These are phyloP conservation scores for Siderastrea radians DNA, from an alignment of 92 coral and sea anemone species.

Conservation along the genomic window DNA sequence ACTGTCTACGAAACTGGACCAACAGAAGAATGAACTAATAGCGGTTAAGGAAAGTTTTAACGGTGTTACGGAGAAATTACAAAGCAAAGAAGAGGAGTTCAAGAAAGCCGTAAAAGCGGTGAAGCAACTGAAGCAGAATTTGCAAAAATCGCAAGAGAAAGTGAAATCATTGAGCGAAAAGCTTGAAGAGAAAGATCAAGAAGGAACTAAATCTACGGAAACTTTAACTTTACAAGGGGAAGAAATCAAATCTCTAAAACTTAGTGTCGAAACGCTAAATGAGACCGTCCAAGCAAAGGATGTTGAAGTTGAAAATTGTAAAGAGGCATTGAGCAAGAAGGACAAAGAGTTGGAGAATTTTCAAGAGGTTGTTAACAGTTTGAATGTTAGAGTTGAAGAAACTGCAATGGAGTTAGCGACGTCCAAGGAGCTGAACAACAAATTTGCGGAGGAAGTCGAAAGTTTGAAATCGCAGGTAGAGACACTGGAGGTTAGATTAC, in stretches of 20 bases:
- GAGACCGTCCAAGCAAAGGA: constrained; percentile 58
- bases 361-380: constrained; percentile 62
- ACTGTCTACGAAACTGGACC: constrained; percentile 37
- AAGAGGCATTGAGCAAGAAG: constrained; percentile 40
- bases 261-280: constrained; percentile 45
- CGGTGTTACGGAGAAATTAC: constrained; percentile 69
- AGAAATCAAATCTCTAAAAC: constrained; percentile 55
- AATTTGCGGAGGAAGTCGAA: constrained; percentile 63
- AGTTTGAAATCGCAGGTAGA: constrained; percentile 59
- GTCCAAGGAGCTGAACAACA: constrained; percentile 54
- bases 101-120: constrained; percentile 65
- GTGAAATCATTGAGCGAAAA: constrained; percentile 53
- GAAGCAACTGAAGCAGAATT: constrained; percentile 68
- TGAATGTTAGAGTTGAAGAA: constrained; percentile 71
- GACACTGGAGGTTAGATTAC: constrained; percentile 45
- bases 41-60: constrained; percentile 67
- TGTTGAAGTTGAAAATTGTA: constrained; percentile 48
- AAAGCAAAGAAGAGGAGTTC: constrained; percentile 82
- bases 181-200: constrained; percentile 62
- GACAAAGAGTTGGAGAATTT: constrained; percentile 80
- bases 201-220: constrained; percentile 45
- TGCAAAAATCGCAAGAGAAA: constrained; percentile 68
- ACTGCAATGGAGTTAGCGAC: constrained; percentile 68
- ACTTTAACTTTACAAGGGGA: constrained; percentile 33
- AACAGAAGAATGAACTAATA: constrained; percentile 54